Evolutionary conservation across 1,140 invertebrate species (phyloP).

Genomic region (Thaumatotibia leucotreta): DNA sequence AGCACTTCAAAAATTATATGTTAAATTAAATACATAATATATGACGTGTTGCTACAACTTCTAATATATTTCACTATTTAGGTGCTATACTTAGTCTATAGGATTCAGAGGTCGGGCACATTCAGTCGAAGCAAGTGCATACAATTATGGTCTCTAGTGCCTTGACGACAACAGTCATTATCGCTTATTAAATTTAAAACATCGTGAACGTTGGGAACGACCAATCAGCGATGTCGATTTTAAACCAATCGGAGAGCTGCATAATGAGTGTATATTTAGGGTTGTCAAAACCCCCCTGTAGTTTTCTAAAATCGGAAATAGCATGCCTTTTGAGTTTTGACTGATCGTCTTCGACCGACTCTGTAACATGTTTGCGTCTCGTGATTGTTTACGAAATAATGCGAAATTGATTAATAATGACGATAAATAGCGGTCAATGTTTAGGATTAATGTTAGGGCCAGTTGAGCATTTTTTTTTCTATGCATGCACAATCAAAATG

Average conservation of each 20-base stretch:
- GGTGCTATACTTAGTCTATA: slow-evolving; percentile 40
- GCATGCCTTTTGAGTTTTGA: not conserved
- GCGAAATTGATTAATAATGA: slow-evolving; percentile 1
- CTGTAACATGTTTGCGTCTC: slow-evolving; percentile 3
- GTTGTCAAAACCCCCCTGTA: not conserved
- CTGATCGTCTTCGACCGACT: slow-evolving; percentile 2
- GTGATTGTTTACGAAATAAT: not conserved
- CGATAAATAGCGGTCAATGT: slow-evolving; percentile 27
- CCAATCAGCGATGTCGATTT: not conserved
- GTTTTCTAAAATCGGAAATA: not conserved
- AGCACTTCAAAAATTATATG: not conserved
- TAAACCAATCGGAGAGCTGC: not conserved
- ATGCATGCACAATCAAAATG: slow-evolving; percentile 14
- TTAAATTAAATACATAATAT: slow-evolving; percentile 32
- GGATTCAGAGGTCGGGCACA: not conserved
- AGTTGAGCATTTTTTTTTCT: slow-evolving; percentile 41
- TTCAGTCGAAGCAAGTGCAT: slow-evolving; percentile 1
- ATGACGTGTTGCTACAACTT: slow-evolving; percentile 50
- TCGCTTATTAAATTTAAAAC: not conserved
- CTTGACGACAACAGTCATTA: slow-evolving; percentile 1
- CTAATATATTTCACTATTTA: slow-evolving; percentile 39
- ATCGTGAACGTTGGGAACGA: not conserved
- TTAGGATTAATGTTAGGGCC: slow-evolving; percentile 32
- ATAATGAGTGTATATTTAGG: not conserved
- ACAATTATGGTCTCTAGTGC: slow-evolving; percentile 3